phyloP scores from a whole-genome alignment of 2,888 invertebrate genomes.

The Lycocerus yunnanus region DNA sequence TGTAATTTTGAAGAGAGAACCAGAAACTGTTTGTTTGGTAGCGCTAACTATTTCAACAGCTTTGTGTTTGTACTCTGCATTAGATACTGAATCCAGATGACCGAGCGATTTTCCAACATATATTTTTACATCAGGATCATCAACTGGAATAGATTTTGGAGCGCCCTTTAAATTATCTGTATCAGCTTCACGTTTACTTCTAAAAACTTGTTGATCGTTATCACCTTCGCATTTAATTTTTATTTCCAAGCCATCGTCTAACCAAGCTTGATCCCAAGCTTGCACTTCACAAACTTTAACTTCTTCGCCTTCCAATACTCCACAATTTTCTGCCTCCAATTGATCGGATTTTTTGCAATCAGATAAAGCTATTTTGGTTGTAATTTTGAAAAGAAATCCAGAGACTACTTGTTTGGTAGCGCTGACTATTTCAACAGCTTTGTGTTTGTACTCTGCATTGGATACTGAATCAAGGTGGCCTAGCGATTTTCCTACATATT shows the following conservation, averaged over 20 bases:
- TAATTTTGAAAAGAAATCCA: conserved; percentile 62
- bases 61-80: conserved; percentile 45
- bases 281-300: conserved; percentile 55
- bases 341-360: conserved; percentile 55
- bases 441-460: conserved; percentile 50
- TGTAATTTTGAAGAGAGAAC: conserved; percentile 62
- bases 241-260: conserved; percentile 54
- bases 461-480: conserved; percentile 44
- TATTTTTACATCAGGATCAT: conserved; percentile 29
- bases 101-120: conserved; percentile 37
- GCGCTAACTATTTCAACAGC: conserved; percentile 46
- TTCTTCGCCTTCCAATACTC: conserved; percentile 42
- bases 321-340: conserved; percentile 39
- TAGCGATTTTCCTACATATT: conserved; percentile 37
- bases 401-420: conserved; percentile 60
- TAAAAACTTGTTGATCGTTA: neutral
- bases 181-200: neutral
- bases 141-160: neutral
- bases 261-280: conserved; percentile 65
- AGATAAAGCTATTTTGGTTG: conserved; percentile 62
- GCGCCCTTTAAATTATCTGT: neutral
- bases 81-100: conserved; percentile 44
- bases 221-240: conserved; percentile 50
- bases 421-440: conserved; percentile 40
- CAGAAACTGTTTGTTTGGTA: conserved; percentile 60